These are phyloP conservation scores for Crossoptilon crossoptilon DNA, from an alignment of 2,797 vertebrate species.

Conservation along the genomic window DNA sequence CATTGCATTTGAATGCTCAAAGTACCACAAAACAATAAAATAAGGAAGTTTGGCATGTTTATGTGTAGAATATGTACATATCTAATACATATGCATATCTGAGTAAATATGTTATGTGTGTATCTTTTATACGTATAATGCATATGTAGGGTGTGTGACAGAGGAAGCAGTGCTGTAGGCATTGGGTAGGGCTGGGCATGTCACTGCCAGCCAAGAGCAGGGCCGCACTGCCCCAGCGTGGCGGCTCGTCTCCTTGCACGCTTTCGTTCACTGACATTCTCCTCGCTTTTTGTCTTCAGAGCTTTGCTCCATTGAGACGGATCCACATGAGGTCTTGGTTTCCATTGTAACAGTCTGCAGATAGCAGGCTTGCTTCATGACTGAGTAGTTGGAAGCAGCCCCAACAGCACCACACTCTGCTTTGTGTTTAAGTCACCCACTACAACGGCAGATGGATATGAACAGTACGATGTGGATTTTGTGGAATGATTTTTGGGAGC, in stretches of 20 bases:
- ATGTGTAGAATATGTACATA: rapidly evolving
- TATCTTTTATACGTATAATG: too few relatives aligned
- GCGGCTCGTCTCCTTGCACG: background rate
- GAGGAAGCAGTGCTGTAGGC: rapidly evolving
- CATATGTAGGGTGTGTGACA: rapidly evolving
- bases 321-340: background rate
- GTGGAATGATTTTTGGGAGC: background rate
- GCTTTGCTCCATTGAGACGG: background rate
- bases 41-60: background rate
- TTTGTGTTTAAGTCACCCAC: background rate
- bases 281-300: background rate
- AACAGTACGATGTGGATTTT: background rate
- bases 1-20: rapidly evolving
- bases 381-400: background rate
- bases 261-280: background rate
- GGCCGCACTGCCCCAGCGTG: slow-evolving; percentile 31
- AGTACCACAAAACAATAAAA: background rate
- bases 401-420: background rate
- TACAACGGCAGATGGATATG: background rate
- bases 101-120: background rate
- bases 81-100: rapidly evolving
- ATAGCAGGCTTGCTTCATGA: background rate
- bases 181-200: background rate
- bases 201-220: background rate
- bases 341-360: background rate